Percentiles rank a stretch among this genome's conserved stretches.
phyloP scores from a whole-genome alignment of 2,888 invertebrate species.

The Sphaerophoria rueppellii region DNA sequence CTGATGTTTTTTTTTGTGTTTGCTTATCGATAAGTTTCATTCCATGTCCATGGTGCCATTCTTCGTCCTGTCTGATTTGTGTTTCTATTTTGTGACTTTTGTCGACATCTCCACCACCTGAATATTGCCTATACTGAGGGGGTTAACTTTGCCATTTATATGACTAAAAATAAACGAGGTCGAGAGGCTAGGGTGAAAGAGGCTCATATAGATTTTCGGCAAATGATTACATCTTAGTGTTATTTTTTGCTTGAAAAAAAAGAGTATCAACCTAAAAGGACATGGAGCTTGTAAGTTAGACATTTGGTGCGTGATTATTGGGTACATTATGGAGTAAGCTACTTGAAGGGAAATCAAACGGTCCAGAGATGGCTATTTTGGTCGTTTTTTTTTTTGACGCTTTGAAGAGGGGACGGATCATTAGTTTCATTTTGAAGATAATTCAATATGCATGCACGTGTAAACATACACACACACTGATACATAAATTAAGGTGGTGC shows the following conservation, averaged over 20 bases:
- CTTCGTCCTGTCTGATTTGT: constrained; percentile 41
- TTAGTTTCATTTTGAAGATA: no score
- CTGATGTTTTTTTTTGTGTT: not conserved
- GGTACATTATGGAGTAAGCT: no score
- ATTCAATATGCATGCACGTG: no score
- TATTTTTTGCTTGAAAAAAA: constrained; percentile 10
- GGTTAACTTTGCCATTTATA: constrained; percentile 1
- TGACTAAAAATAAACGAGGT: not conserved
- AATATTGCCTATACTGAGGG: constrained; percentile 2
- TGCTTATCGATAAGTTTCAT: not conserved
- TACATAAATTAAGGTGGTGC: no score
- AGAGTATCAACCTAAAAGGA: not conserved
- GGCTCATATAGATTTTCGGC: constrained; percentile 11
- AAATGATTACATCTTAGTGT: constrained; percentile 37
- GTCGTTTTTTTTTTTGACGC: no score
- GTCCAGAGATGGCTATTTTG: no score
- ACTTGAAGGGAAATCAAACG: no score
- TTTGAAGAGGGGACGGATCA: no score
- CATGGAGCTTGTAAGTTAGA: not conserved
- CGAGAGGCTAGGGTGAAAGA: constrained; percentile 10
- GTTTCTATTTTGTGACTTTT: constrained; percentile 47
- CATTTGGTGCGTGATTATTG: constrained; percentile 31
- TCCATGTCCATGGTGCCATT: not conserved
- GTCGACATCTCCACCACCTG: constrained; percentile 35
- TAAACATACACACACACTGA: no score